Conservation (phyloP, 1,140 invertebrate genomes). For the Meloidogyne hapla region DNA sequence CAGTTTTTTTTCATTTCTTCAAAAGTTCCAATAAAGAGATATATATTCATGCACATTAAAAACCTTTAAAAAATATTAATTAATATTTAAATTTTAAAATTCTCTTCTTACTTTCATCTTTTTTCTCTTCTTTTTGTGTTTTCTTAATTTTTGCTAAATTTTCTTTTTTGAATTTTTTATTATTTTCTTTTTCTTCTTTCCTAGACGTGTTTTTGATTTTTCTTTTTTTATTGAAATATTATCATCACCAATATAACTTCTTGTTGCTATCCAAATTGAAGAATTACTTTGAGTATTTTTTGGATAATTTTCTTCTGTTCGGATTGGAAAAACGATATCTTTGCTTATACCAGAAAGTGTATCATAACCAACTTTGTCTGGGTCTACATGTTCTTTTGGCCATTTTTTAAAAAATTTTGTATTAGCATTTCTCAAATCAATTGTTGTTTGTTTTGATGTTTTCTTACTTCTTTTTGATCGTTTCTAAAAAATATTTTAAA, state of each 20-base stretch:
- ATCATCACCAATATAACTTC: background rate
- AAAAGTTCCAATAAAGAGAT: no score
- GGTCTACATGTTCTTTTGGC: slow-evolving; percentile 2
- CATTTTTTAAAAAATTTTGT: slow-evolving; percentile 1
- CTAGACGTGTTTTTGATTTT: background rate
- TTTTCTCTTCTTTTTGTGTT: no score
- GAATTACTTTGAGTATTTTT: background rate
- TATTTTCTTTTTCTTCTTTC: no score
- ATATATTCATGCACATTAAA: no score
- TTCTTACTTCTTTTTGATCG: background rate
- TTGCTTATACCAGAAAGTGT: background rate
- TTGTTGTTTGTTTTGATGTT: background rate
- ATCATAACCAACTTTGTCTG: background rate
- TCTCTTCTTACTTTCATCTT: no score
- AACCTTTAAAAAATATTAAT: no score
- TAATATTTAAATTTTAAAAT: no score
- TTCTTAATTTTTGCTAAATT: no score
- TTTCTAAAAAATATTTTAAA: no score
- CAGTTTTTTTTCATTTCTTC: no score
- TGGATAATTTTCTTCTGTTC: background rate
- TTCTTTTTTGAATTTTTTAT: no score
- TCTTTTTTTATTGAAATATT: background rate
- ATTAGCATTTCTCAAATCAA: background rate
- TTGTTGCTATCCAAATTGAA: background rate
- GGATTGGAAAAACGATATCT: slow-evolving; percentile 10